A percentile compares a stretch with the other conserved stretches of the same genome.
phyloP scores from a whole-genome alignment of 2,888 invertebrate species.

The Papilio demoleus region DNA sequence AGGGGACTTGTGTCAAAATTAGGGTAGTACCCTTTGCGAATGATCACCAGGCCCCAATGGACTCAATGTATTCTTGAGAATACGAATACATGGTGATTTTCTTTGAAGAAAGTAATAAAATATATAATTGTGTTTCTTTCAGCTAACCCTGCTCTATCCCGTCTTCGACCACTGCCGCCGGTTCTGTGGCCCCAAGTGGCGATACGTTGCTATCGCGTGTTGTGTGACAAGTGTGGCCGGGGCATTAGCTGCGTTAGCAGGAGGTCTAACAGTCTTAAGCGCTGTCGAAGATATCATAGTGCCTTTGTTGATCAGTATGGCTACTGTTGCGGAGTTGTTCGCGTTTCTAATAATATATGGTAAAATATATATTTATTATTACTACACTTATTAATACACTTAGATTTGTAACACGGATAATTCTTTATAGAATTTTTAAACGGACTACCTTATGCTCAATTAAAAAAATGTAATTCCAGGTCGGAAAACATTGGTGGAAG shows the following conservation, averaged over 20 bases:
- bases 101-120: too few species aligned
- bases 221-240: conserved; percentile 55
- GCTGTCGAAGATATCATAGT: conserved; percentile 62
- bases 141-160: conserved; percentile 67
- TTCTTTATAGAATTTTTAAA: too few species aligned
- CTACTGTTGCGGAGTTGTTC: conserved; percentile 62
- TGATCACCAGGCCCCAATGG: too few species aligned
- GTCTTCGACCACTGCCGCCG: conserved; percentile 66
- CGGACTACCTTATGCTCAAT: background rate
- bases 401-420: too few species aligned
- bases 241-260: conserved; percentile 54
- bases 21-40: too few species aligned
- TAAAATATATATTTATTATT: conserved; percentile 42
- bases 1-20: too few species aligned
- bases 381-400: too few species aligned
- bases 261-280: conserved; percentile 54
- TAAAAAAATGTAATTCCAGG: conserved; percentile 52
- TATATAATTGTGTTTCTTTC: too few species aligned
- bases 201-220: conserved; percentile 53
- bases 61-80: too few species aligned
- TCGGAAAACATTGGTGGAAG: conserved; percentile 65
- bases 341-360: conserved; percentile 72
- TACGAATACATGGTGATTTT: too few species aligned
- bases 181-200: conserved; percentile 63
- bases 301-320: conserved; percentile 59